Percentiles rank a stretch among this genome's conserved stretches.
These are phyloP conservation scores for Calameuta pallipes DNA, from an alignment of 2,888 invertebrate genomes.

Conservation along the genomic window DNA sequence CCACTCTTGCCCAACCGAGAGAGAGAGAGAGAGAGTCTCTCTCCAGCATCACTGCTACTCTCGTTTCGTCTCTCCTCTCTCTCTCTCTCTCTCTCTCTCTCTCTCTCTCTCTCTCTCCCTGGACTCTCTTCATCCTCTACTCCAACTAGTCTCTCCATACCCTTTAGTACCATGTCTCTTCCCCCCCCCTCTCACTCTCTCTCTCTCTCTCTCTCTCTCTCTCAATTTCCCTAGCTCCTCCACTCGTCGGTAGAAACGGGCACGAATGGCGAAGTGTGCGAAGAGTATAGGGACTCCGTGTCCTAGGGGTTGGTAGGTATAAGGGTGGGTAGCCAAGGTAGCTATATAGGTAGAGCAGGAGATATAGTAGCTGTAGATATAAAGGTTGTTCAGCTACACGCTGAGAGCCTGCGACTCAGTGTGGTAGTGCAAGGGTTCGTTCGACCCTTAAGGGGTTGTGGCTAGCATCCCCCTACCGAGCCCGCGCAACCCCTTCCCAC, in stretches of 20 bases:
- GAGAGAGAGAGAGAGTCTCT: constrained; percentile 33
- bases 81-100: constrained; percentile 19
- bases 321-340: constrained; percentile 19
- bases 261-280: background rate
- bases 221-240: constrained; percentile 12
- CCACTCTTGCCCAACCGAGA: constrained; percentile 47
- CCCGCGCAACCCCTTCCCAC: constrained; percentile 27
- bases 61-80: constrained; percentile 17
- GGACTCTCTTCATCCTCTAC: background rate
- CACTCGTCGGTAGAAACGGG: background rate
- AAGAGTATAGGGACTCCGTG: constrained; percentile 46
- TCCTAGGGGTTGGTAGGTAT: constrained; percentile 3
- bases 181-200: constrained; percentile 21
- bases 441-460: constrained; percentile 67
- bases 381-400: constrained; percentile 58
- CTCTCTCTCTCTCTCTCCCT: background rate
- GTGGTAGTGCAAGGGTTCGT: constrained; percentile 63
- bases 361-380: constrained; percentile 59
- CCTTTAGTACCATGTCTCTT: background rate
- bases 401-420: constrained; percentile 44
- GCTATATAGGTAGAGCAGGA: constrained; percentile 23
- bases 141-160: too few relatives aligned
- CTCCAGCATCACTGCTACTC: background rate
- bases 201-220: constrained; percentile 14
- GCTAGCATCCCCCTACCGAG: constrained; percentile 58